Base-by-base conservation (phyloP, 2,888 invertebrate genomes). In the Dioctria rufipes region DNA sequence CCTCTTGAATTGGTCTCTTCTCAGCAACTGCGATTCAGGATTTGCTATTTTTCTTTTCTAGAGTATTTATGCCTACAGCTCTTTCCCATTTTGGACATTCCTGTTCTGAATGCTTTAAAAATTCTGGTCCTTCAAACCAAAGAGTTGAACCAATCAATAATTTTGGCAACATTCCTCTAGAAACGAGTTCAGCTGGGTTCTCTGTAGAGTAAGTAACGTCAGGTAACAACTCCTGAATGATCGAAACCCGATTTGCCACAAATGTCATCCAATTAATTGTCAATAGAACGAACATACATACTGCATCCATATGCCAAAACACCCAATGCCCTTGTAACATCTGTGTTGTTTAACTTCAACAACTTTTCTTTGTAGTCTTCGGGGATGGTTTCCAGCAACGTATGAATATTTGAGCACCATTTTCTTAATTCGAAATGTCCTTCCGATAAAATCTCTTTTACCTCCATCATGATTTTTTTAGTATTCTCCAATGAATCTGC, bases 401-500 rank as follows among this genome's bases (percentile, higher is more conserved):
- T 25, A 25, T 1, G 5, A n/a, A 13, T n/a, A 13, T 13, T 60
- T 5, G 60, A 11, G 25, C 25, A 60, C 60, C 60, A 60, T 60
- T 60, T 60, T 3, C 60, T 11, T 11, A 60, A 13, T n/a, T 60
- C 25, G 60, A 60, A 13, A 6, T 13, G 5, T 5, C n/a, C 60
- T 60, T 11, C 25, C 5, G 60, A 11, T 13, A 60, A 13, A 51
- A 51, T 51, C 11, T 6, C 11, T 2, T 6, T 51, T 51, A 51
- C 51, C 11, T 51, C 51, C 8, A 9, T 11, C 8, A 51, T 51
- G 51, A 51, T 51, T 2, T 6, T 51, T 51, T 9, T 6, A 6
- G 51, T 3, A 9, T 60, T 3, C n/a, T 60, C 5, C n/a, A 9
- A 5, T 5, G 60, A n/a, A 60, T 84, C 77, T 1, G 75, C 49